Evolutionary conservation across 2,113 vertebrate genomes (phyloP).

Genomic region (Carassius carassius): DNA sequence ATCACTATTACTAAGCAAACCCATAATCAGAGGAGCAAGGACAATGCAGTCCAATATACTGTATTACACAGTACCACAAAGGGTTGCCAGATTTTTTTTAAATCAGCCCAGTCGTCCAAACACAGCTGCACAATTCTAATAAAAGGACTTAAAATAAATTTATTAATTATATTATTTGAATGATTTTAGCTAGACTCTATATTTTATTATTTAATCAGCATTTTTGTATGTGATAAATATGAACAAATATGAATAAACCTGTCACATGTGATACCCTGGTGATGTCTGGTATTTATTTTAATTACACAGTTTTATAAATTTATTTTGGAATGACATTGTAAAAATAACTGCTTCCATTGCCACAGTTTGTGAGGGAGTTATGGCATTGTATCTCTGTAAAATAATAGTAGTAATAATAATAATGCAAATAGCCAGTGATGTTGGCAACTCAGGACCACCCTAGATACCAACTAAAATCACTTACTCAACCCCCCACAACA

Average conservation of each 20-base stretch:
- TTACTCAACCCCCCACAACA: too few species aligned
- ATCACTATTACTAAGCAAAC: background rate
- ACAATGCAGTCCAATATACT: background rate
- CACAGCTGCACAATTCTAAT: background rate
- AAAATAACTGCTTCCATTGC: background rate
- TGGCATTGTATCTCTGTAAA: background rate
- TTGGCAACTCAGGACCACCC: too few species aligned
- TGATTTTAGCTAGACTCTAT: too few species aligned
- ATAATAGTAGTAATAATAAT: background rate
- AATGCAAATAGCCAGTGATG: background rate
- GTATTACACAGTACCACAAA: background rate
- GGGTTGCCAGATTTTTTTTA: background rate
- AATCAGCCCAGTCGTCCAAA: background rate
- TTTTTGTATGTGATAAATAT: too few species aligned
- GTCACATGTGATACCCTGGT: too few species aligned
- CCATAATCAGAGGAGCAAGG: background rate
- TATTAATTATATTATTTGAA: too few species aligned
- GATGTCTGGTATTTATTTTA: background rate
- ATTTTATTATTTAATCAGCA: too few species aligned
- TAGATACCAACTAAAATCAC: too few species aligned
- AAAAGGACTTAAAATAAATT: too few species aligned
- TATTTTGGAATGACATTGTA: background rate
- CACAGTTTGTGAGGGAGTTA: background rate
- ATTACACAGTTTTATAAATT: background rate
- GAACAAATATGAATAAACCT: too few species aligned